Percentiles rank a stretch among this genome's conserved stretches.
phyloP scores from a whole-genome alignment of 2,797 vertebrate genomes.

The Tokudaia tokunoshimensis region DNA sequence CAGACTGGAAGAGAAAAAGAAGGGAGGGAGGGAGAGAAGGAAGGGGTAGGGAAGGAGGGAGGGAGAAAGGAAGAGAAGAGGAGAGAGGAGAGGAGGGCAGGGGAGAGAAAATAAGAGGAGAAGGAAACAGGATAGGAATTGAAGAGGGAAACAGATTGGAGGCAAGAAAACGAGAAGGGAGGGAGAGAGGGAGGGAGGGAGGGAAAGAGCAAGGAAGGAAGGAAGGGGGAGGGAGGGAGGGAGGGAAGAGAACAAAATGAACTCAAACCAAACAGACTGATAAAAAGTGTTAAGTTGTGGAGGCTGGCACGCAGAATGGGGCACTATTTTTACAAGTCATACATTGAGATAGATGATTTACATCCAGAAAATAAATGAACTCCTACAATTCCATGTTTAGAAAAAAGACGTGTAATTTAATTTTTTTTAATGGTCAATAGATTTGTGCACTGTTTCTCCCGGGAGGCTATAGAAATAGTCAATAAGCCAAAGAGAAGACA shows the following conservation, averaged over 20 bases:
- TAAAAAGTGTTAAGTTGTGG: background rate
- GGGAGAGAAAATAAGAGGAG: no score
- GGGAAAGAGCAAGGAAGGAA: background rate
- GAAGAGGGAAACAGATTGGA: no score
- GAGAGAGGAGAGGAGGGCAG: rapidly evolving
- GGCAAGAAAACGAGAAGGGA: no score
- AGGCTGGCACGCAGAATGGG: background rate
- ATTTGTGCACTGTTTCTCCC: conserved; percentile 48
- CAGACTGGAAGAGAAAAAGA: background rate
- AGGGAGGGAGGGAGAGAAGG: background rate
- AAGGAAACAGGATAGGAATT: no score
- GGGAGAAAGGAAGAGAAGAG: no score
- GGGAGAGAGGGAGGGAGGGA: rapidly evolving
- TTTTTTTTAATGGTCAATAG: background rate
- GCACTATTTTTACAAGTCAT: conserved; percentile 1
- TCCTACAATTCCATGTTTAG: conserved; percentile 25
- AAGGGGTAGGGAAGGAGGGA: background rate
- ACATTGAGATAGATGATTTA: conserved; percentile 22
- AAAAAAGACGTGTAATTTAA: background rate
- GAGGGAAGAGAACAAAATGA: background rate
- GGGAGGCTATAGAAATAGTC: background rate
- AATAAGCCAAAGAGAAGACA: background rate
- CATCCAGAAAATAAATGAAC: background rate
- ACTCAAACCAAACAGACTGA: background rate
- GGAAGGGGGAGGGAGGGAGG: background rate